Conservation (phyloP, 2,888 invertebrate species). For the Vanessa cardui region DNA sequence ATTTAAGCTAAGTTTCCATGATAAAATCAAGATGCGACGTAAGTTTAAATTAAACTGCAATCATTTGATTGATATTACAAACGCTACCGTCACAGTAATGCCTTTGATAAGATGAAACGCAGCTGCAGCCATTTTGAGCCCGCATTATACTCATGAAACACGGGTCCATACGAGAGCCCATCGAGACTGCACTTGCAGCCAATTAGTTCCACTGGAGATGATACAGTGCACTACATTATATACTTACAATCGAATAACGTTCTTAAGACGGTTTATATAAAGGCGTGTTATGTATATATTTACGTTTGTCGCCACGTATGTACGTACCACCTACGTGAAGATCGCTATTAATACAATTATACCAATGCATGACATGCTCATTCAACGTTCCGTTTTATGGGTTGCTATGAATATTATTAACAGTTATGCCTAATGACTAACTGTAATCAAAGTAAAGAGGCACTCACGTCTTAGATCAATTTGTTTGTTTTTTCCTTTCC, state of each 20-base stretch:
- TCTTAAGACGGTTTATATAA: constrained; percentile 18
- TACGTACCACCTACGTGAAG: constrained; percentile 14
- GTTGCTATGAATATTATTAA: not conserved
- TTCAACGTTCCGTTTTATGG: not conserved
- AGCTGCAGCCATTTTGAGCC: constrained; percentile 55
- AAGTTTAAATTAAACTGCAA: constrained; percentile 23
- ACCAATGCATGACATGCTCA: constrained; percentile 2
- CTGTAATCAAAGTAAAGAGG: no score
- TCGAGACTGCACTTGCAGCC: constrained; percentile 66
- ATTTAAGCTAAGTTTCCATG: not conserved
- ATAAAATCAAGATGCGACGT: constrained; percentile 3
- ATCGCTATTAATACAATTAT: constrained; percentile 21
- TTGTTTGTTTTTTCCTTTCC: no score
- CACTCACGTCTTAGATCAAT: no score
- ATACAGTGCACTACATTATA: constrained; percentile 26
- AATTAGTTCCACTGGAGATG: constrained; percentile 56
- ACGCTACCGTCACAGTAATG: constrained; percentile 50
- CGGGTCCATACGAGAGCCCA: constrained; percentile 51
- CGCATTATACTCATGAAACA: constrained; percentile 41
- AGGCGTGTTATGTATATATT: constrained; percentile 3
- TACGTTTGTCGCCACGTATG: not conserved
- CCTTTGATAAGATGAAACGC: constrained; percentile 65
- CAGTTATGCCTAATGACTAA: not conserved
- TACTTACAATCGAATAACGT: constrained; percentile 10
- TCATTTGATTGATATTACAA: constrained; percentile 32